These are phyloP conservation scores for Tragopan temminckii DNA, from an alignment of 2,797 vertebrate genomes.

Conservation along the genomic window DNA sequence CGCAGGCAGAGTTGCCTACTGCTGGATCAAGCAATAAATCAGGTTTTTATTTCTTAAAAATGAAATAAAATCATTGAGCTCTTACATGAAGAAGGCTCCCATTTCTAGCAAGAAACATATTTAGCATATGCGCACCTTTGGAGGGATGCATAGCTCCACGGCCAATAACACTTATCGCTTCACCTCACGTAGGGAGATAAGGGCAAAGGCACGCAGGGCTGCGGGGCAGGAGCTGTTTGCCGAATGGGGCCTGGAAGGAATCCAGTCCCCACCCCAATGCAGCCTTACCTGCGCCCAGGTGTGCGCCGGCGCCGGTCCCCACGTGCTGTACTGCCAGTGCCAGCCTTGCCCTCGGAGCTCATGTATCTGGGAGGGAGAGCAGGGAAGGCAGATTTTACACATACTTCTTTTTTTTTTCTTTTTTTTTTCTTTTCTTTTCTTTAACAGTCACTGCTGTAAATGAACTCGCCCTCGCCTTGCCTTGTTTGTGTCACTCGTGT, in stretches of 20 bases:
- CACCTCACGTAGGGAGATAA: conserved; percentile 63
- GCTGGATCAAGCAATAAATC: no score
- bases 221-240: conserved; percentile 73
- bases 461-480: conserved; percentile 44
- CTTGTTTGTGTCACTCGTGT: conserved; percentile 57
- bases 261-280: conserved; percentile 53
- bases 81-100: not conserved
- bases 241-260: conserved; percentile 63
- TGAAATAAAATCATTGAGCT: not conserved
- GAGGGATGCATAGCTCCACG: conserved; percentile 73
- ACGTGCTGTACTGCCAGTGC: not conserved
- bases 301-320: not conserved
- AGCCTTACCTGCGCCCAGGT: conserved; percentile 63
- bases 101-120: conserved; percentile 21
- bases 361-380: conserved; percentile 21
- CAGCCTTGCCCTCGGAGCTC: conserved; percentile 45
- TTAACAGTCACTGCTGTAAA: conserved; percentile 60
- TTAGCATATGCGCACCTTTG: conserved; percentile 51
- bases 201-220: conserved; percentile 67
- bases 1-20: no score
- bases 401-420: conserved; percentile 15
- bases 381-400: conserved; percentile 62
- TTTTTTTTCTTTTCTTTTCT: not conserved
- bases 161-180: conserved; percentile 74
- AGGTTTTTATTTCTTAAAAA: not conserved